Percentiles rank a stretch among this genome's conserved stretches.
Evolutionary conservation across 2,888 invertebrate genomes (phyloP).

Genomic region (Hydraecia micacea): DNA sequence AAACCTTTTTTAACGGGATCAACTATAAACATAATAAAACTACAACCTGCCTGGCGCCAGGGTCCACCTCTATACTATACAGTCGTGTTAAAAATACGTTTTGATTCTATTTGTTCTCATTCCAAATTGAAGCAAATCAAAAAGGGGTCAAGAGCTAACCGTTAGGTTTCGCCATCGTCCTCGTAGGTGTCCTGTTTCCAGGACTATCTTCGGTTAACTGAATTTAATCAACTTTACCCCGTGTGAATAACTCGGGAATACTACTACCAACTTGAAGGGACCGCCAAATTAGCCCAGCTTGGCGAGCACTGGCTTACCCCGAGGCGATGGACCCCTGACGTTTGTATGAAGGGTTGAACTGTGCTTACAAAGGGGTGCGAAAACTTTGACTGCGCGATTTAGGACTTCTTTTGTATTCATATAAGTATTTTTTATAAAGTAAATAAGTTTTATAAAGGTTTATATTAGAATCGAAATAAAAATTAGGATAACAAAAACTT

Average conservation of each 20-base stretch:
- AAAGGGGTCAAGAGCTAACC: constrained; percentile 22
- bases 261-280: constrained; percentile 19
- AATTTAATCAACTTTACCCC: constrained; percentile 13
- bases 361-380: background rate
- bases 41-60: background rate
- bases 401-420: background rate
- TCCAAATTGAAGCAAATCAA: background rate
- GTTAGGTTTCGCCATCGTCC: background rate
- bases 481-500: background rate
- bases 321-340: constrained; percentile 29
- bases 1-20: background rate
- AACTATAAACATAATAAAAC: background rate
- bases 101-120: too few species aligned
- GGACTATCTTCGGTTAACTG: background rate
- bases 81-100: background rate
- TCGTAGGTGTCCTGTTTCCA: constrained; percentile 11
- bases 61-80: too few species aligned
- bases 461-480: background rate
- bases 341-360: background rate
- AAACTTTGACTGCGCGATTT: constrained; percentile 26
- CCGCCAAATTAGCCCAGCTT: constrained; percentile 32
- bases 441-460: too few species aligned
- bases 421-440: too few species aligned
- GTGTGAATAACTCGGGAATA: background rate
- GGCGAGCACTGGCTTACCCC: constrained; percentile 31